Base-by-base conservation (phyloP, 1,140 invertebrate genomes). In the Aricia agestis region DNA sequence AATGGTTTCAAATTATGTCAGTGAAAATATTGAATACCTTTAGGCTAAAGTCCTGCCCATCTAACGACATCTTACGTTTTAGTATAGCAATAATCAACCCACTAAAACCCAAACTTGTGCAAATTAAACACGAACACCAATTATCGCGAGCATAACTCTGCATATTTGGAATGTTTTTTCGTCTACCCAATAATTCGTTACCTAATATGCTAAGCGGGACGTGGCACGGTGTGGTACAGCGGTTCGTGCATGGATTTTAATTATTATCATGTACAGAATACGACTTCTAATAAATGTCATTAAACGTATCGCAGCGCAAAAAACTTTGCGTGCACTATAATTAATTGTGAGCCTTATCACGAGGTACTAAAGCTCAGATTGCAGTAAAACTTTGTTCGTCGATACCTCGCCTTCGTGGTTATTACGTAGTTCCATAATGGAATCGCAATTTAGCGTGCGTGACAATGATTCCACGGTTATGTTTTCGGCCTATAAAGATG, bases 211-310 rank as follows among this genome's bases (percentile, higher is more conserved):
- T 82, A 82, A 84, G 82, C 71, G 61, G 72, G 76, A 76, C 83
- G 74, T 63, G 85, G 88, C 67, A 89, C 88, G 79, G 83, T 84
- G 72, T 86, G 88, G 88, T 83, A 90, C 88, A 78, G 75, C 69
- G 71, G 73, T 89, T 88, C 88, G 88, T 90, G 88, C 88, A 90
- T 90, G 80, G 81, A 81, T 90, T 90, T 90, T 90, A 90, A 90
- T 90, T 90, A 90, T 89, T 90, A 76, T 89, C 86, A 89, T 90
- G 88, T 90, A 90, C 86, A 80, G 80, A 86, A 90, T 88, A 87
- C 85, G 82, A 75, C 85, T 86, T 79, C 85, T 90, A 90, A 89
- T 89, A 90, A 90, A 90, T 90, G 88, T 90, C 88, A 90, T 90
- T 90, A 90, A 88, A 84, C 78, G 82, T 82, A 74, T 78, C 81